These are phyloP conservation scores for Subacronicta megacephala DNA, from an alignment of 2,888 invertebrate genomes.

Conservation along the genomic window DNA sequence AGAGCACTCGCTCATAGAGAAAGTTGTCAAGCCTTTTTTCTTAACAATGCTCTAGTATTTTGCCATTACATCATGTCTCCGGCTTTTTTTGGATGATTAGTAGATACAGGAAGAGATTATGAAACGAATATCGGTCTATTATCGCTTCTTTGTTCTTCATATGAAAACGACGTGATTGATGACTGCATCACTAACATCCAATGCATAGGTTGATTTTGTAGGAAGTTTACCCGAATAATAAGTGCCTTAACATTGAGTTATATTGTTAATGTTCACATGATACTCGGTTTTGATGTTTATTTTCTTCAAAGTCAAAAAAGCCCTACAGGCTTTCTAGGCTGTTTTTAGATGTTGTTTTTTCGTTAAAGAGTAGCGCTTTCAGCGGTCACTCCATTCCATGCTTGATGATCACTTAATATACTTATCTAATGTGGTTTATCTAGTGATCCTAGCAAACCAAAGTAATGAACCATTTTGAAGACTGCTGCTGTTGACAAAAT, in stretches of 20 bases:
- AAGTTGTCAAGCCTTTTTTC: constrained; percentile 65
- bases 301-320: too few relatives aligned
- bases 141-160: constrained; percentile 22
- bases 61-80: constrained; percentile 56
- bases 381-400: too few relatives aligned
- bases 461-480: too few relatives aligned
- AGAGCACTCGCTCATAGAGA: constrained; percentile 58
- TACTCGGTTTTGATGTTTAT: too few relatives aligned
- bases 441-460: too few relatives aligned
- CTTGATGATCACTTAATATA: too few relatives aligned
- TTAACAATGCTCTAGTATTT: constrained; percentile 57
- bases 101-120: constrained; percentile 56
- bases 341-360: too few relatives aligned
- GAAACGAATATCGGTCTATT: constrained; percentile 41
- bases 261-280: background rate
- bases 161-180: constrained; percentile 41
- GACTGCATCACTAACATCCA: constrained; percentile 22
- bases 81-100: constrained; percentile 53
- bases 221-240: constrained; percentile 25
- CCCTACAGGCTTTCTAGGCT: too few relatives aligned
- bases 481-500: too few relatives aligned
- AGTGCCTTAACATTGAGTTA: constrained; percentile 4
- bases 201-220: constrained; percentile 13
- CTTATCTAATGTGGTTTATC: too few relatives aligned
- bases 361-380: too few relatives aligned